phyloP scores from a whole-genome alignment of 2,888 invertebrate genomes.

The Conomelus anceps region DNA sequence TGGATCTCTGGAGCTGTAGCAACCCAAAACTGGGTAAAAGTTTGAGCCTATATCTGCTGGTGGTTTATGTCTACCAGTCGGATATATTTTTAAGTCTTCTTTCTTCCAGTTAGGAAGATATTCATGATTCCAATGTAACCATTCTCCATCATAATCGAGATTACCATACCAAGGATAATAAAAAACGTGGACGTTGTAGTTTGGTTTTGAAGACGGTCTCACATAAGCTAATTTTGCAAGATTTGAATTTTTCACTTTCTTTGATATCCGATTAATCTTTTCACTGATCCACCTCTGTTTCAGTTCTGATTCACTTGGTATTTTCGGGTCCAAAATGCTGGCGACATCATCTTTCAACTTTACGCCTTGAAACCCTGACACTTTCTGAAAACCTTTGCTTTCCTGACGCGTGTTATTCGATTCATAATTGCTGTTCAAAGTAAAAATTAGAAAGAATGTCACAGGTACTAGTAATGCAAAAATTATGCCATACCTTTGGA shows the following conservation, averaged over 20 bases:
- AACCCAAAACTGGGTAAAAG: conserved; percentile 49
- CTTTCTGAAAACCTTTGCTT: not conserved
- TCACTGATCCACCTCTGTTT: conserved; percentile 35
- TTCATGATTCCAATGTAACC: conserved; percentile 41
- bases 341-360: not conserved
- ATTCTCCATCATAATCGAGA: conserved; percentile 38
- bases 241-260: conserved; percentile 35
- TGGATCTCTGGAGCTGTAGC: conserved; percentile 48
- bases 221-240: conserved; percentile 24
- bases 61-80: conserved; percentile 46
- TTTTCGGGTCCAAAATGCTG: conserved; percentile 11
- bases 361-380: not conserved
- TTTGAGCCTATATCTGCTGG: conserved; percentile 50
- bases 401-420: not conserved
- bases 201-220: conserved; percentile 29
- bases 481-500: not conserved
- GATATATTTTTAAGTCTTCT: conserved; percentile 44
- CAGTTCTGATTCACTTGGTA: conserved; percentile 33
- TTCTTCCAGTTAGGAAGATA: conserved; percentile 41
- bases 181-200: conserved; percentile 40
- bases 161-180: conserved; percentile 42
- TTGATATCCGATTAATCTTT: conserved; percentile 37
- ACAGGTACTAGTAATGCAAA: not conserved
- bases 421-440: not conserved
- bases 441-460: not conserved